Evolutionary conservation across 2,113 vertebrate species (phyloP).

Genomic region (Nettapus auritus): DNA sequence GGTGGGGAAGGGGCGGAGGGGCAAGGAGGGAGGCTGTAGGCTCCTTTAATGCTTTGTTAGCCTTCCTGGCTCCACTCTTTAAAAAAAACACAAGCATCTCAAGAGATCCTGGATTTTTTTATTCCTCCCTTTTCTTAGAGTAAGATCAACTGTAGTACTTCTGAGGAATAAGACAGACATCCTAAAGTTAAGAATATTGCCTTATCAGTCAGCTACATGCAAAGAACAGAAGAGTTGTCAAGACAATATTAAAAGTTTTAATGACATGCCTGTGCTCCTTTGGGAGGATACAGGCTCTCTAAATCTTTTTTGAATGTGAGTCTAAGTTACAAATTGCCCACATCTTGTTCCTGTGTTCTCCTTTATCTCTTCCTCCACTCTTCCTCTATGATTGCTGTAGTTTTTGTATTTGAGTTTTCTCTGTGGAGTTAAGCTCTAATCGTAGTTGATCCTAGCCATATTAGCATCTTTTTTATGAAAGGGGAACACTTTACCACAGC

Average conservation of each 20-base stretch:
- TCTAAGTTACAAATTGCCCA: conserved; percentile 5
- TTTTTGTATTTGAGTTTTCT: conserved; percentile 26
- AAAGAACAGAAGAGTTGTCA: conserved; percentile 1
- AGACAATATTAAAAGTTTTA: conserved; percentile 25
- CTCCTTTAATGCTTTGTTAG: neutral
- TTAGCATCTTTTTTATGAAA: neutral
- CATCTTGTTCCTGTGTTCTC: neutral
- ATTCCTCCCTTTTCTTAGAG: neutral
- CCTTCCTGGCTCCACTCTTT: neutral
- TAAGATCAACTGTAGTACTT: neutral
- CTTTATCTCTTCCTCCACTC: conserved; percentile 48
- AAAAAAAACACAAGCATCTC: neutral
- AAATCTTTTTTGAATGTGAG: neutral
- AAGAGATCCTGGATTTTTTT: neutral
- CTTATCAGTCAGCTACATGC: conserved; percentile 8
- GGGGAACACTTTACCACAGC: neutral
- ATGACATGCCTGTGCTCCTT: neutral
- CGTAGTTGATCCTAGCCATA: neutral
- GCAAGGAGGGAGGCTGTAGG: neutral
- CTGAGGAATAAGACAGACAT: neutral
- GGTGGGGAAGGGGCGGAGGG: neutral
- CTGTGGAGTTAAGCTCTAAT: neutral
- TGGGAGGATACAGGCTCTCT: neutral
- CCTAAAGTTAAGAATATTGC: neutral
- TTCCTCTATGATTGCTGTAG: conserved; percentile 14